These are phyloP conservation scores for Tupiocoris notatus DNA, from an alignment of 2,888 invertebrate species.

Conservation along the genomic window DNA sequence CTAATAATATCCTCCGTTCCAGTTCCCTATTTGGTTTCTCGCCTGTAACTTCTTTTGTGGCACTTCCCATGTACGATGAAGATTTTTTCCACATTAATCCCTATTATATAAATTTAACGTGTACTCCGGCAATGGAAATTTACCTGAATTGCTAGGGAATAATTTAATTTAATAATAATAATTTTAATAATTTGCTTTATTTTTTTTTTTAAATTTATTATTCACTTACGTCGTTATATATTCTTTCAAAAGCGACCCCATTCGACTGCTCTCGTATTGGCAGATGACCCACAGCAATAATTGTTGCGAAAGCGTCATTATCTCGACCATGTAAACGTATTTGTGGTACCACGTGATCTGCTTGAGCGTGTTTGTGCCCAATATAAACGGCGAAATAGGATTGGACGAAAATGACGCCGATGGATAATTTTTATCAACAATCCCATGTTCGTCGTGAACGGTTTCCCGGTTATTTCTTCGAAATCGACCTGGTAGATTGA, in stretches of 20 bases:
- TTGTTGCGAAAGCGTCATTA: conserved; percentile 17
- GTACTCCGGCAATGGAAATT: too few relatives aligned
- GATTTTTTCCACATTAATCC: too few relatives aligned
- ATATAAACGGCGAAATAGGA: conserved; percentile 19
- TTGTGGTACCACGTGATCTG: conserved; percentile 30
- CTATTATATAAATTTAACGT: too few relatives aligned
- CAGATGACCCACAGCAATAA: conserved; percentile 31
- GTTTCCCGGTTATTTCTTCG: conserved; percentile 28
- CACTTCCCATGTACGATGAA: too few relatives aligned
- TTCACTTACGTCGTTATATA: conserved; percentile 25
- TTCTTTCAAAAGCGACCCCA: conserved; percentile 9
- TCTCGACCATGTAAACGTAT: conserved; percentile 33
- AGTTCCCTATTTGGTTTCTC: too few relatives aligned
- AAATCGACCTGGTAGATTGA: conserved; percentile 27
- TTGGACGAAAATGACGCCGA: conserved; percentile 20
- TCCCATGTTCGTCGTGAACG: conserved; percentile 15
- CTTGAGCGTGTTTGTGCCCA: conserved; percentile 18
- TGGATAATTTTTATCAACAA: conserved; percentile 28
- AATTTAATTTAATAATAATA: too few relatives aligned
- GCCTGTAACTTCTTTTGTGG: too few relatives aligned
- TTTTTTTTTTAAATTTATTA: too few relatives aligned
- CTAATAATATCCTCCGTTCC: too few relatives aligned
- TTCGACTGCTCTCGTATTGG: conserved; percentile 30
- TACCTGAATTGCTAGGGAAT: too few relatives aligned
- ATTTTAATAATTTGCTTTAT: too few relatives aligned